phyloP scores from a whole-genome alignment of 2,797 vertebrate species.

The Pangasius sanitwongsei region DNA sequence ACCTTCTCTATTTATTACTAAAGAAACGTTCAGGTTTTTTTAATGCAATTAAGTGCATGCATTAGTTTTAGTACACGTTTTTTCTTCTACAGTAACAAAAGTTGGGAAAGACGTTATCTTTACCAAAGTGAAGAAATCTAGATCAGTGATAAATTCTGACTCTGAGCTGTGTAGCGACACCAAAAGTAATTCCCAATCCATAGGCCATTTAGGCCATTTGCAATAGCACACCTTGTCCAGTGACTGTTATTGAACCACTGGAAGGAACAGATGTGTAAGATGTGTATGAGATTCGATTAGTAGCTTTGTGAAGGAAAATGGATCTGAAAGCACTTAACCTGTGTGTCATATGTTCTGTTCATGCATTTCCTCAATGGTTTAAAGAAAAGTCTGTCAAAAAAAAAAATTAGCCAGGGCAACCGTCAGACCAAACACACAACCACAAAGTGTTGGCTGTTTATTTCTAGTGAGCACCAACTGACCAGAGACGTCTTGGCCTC shows the following conservation, averaged over 20 bases:
- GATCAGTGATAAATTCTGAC: neutral
- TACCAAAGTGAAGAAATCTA: neutral
- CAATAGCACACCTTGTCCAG: neutral
- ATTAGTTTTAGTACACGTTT: neutral
- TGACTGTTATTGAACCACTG: conserved; percentile 8
- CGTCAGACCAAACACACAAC: neutral
- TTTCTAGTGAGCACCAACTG: neutral
- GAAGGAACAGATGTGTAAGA: neutral
- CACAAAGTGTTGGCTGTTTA: neutral
- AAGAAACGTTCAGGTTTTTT: neutral
- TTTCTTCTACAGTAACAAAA: neutral
- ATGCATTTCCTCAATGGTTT: neutral
- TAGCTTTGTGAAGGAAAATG: neutral
- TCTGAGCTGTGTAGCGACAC: neutral
- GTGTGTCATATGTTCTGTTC: neutral
- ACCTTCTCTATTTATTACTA: neutral
- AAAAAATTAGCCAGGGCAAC: neutral
- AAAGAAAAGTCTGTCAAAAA: neutral
- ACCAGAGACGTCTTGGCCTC: neutral
- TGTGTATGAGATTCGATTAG: neutral
- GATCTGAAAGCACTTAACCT: neutral
- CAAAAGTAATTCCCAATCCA: neutral
- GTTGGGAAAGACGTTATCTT: neutral
- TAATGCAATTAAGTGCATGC: neutral
- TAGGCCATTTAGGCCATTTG: neutral